Percentiles rank a stretch among this genome's conserved stretches.
Evolutionary conservation across 2,888 invertebrate genomes (phyloP).

Genomic region (Ichneumoninae sp.): DNA sequence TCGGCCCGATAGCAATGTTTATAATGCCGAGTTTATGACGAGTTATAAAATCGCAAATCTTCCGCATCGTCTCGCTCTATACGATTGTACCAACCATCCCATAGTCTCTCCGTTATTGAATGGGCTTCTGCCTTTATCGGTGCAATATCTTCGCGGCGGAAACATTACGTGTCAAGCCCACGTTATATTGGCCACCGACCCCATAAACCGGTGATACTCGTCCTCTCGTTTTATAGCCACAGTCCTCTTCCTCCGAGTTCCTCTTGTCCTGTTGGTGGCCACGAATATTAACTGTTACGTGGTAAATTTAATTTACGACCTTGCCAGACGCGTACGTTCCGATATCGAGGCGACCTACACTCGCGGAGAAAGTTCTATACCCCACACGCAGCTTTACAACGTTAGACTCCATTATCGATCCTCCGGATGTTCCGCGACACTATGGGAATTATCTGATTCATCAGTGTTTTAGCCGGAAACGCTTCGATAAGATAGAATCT

Average conservation of each 20-base stretch:
- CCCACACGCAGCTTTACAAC: slow-evolving; percentile 6
- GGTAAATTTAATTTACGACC: slow-evolving; percentile 41
- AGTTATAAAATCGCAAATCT: slow-evolving; percentile 31
- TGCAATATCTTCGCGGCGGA: slow-evolving; percentile 36
- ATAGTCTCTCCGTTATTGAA: slow-evolving; percentile 1
- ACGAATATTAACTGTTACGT: slow-evolving; percentile 16
- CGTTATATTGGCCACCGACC: slow-evolving; percentile 27
- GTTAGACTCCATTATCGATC: slow-evolving; percentile 45
- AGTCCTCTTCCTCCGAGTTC: not conserved
- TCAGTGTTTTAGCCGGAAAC: not conserved
- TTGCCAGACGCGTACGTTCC: not conserved
- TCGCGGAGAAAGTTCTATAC: not conserved
- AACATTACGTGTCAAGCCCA: slow-evolving; percentile 27
- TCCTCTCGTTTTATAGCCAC: not conserved
- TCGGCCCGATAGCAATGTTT: not conserved
- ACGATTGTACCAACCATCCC: not conserved
- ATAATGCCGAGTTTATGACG: not conserved
- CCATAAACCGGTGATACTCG: not conserved
- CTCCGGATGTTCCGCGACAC: slow-evolving; percentile 22
- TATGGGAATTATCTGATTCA: slow-evolving; percentile 50
- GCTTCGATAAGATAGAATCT: slow-evolving; percentile 42
- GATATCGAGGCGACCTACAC: slow-evolving; percentile 9
- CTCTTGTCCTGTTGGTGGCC: not conserved
- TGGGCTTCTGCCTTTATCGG: slow-evolving; percentile 9
- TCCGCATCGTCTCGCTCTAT: not conserved